These are phyloP conservation scores for Agriopis leucophaearia DNA, from an alignment of 2,888 invertebrate species.

Conservation along the genomic window DNA sequence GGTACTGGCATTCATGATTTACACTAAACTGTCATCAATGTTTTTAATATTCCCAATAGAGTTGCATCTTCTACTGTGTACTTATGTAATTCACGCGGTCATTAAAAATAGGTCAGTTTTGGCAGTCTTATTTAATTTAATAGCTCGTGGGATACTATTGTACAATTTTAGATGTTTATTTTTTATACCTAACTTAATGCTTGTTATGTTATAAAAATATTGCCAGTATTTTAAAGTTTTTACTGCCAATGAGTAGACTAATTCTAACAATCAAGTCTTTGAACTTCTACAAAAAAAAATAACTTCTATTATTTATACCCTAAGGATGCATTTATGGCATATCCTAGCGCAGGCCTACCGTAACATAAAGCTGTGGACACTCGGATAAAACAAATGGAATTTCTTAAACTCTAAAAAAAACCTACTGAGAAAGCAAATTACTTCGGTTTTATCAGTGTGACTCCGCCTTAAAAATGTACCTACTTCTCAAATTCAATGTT, in stretches of 20 bases:
- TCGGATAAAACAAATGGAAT: constrained; percentile 10
- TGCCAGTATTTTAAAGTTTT: constrained; percentile 68
- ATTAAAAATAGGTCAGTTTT: background rate
- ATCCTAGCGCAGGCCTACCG: constrained; percentile 63
- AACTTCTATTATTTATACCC: constrained; percentile 62
- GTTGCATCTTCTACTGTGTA: constrained; percentile 1
- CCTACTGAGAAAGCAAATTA: background rate
- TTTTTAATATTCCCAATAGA: background rate
- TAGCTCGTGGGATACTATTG: constrained; percentile 64
- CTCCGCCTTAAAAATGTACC: constrained; percentile 51
- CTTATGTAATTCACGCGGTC: background rate
- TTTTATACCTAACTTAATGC: constrained; percentile 69
- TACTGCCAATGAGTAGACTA: constrained; percentile 77
- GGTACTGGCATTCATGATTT: background rate
- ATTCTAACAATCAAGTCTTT: constrained; percentile 70
- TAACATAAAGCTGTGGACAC: constrained; percentile 53
- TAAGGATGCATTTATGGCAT: constrained; percentile 77
- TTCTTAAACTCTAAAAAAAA: background rate
- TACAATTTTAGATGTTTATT: constrained; percentile 77
- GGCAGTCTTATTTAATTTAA: constrained; percentile 9
- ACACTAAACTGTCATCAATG: background rate
- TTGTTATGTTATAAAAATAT: constrained; percentile 50
- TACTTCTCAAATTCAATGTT: constrained; percentile 82
- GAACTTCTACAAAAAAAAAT: constrained; percentile 59
- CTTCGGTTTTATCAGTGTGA: constrained; percentile 19